Conservation (phyloP, 1,140 invertebrate species). For the Pteromalus puparum region DNA sequence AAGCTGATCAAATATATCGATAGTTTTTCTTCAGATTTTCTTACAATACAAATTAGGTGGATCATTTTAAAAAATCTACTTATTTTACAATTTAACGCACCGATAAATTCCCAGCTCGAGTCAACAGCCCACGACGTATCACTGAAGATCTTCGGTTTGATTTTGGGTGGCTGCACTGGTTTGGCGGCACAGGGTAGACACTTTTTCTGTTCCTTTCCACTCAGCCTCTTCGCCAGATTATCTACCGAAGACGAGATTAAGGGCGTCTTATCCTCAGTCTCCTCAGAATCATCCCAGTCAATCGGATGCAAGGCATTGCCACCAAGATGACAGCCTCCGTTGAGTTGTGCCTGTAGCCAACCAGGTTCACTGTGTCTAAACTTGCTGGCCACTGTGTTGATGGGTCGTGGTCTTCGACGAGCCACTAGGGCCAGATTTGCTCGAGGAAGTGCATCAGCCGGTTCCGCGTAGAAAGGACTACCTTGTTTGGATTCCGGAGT, state of each 20-base stretch:
- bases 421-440: conserved; percentile 73
- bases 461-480: conserved; percentile 94
- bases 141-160: conserved; percentile 78
- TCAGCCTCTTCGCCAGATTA: conserved; percentile 76
- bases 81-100: conserved; percentile 66
- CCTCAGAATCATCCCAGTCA: conserved; percentile 77
- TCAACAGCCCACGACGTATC: conserved; percentile 89
- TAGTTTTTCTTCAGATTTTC: not conserved
- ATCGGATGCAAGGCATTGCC: conserved; percentile 75
- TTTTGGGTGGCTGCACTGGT: conserved; percentile 82
- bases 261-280: conserved; percentile 71
- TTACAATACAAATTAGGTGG: not conserved
- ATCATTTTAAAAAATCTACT: not conserved
- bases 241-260: conserved; percentile 83
- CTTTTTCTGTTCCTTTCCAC: conserved; percentile 71
- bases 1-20: not conserved
- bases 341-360: conserved; percentile 72
- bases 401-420: conserved; percentile 64
- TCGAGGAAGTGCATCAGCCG: conserved; percentile 87
- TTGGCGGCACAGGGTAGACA: conserved; percentile 78
- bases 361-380: conserved; percentile 81
- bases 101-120: conserved; percentile 91
- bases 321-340: conserved; percentile 56
- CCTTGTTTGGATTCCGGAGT: conserved; percentile 79
- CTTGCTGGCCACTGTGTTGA: conserved; percentile 67